phyloP scores from a whole-genome alignment of 2,888 invertebrate genomes.

The Idaea biselata region DNA sequence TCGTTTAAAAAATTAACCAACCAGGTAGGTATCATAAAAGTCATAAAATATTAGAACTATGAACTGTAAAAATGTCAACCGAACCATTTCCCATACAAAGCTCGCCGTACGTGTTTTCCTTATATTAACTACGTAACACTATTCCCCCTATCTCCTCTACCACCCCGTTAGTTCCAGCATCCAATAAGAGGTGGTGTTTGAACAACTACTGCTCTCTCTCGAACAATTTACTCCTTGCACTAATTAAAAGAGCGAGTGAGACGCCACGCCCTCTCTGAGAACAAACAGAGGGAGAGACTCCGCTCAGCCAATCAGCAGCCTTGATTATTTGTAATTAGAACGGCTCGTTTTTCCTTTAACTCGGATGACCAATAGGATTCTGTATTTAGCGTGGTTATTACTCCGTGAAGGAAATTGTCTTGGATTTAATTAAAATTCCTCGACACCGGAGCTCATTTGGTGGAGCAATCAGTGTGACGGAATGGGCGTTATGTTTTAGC shows the following conservation, averaged over 20 bases:
- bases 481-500: slow-evolving; percentile 51
- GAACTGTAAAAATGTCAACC: slow-evolving; percentile 70
- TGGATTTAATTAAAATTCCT: slow-evolving; percentile 62
- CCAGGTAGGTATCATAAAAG: slow-evolving; percentile 11
- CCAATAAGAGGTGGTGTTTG: slow-evolving; percentile 77
- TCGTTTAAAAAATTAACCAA: slow-evolving; percentile 20
- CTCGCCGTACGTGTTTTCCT: slow-evolving; percentile 74
- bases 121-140: slow-evolving; percentile 75
- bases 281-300: slow-evolving; percentile 76
- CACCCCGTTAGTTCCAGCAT: slow-evolving; percentile 64
- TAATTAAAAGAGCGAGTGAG: slow-evolving; percentile 81
- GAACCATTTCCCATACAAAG: slow-evolving; percentile 72
- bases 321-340: slow-evolving; percentile 82
- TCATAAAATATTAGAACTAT: slow-evolving; percentile 52
- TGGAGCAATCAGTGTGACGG: slow-evolving; percentile 50
- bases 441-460: slow-evolving; percentile 51
- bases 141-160: slow-evolving; percentile 58
- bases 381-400: slow-evolving; percentile 62
- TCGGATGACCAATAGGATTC: slow-evolving; percentile 76
- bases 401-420: slow-evolving; percentile 48
- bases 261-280: slow-evolving; percentile 73
- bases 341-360: slow-evolving; percentile 66
- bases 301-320: slow-evolving; percentile 66
- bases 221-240: slow-evolving; percentile 81
- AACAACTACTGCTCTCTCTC: slow-evolving; percentile 73